A percentile compares a stretch with the other conserved stretches of the same genome.
Conservation (phyloP, 2,113 vertebrate species). For the Orthonyx spaldingii region DNA sequence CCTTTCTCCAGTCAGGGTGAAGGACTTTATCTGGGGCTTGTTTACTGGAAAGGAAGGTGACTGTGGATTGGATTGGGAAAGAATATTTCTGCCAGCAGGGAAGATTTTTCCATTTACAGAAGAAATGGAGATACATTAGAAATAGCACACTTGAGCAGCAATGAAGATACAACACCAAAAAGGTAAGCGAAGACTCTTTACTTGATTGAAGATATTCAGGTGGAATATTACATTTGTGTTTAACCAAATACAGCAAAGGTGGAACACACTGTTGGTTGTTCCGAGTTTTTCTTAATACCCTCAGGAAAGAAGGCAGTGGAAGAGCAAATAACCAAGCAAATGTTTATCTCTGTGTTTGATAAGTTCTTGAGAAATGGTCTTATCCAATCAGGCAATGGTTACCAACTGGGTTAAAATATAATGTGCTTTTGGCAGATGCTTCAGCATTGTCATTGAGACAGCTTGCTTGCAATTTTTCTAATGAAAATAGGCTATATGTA, state of each 20-base stretch:
- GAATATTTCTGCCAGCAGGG: not conserved
- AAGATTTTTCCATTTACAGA: not conserved
- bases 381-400: not conserved
- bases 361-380: not conserved
- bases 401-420: not conserved
- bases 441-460: not conserved
- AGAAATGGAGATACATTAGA: not conserved
- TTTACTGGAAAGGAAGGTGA: not conserved
- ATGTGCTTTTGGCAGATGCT: not conserved
- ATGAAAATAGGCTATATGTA: not conserved
- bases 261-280: not conserved
- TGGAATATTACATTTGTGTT: not conserved
- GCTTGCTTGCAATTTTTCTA: not conserved
- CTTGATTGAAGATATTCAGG: not conserved
- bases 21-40: not conserved
- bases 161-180: not conserved
- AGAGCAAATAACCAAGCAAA: not conserved
- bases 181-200: constrained; percentile 25
- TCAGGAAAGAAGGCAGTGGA: not conserved
- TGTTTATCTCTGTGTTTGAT: not conserved
- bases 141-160: not conserved
- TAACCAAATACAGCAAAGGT: not conserved
- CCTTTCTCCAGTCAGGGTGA: not conserved
- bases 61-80: not conserved
- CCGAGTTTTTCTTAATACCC: not conserved